Percentiles rank a stretch among this genome's conserved stretches.
Evolutionary conservation across 2,888 invertebrate species (phyloP).

Genomic region (Habroteleia sp.): DNA sequence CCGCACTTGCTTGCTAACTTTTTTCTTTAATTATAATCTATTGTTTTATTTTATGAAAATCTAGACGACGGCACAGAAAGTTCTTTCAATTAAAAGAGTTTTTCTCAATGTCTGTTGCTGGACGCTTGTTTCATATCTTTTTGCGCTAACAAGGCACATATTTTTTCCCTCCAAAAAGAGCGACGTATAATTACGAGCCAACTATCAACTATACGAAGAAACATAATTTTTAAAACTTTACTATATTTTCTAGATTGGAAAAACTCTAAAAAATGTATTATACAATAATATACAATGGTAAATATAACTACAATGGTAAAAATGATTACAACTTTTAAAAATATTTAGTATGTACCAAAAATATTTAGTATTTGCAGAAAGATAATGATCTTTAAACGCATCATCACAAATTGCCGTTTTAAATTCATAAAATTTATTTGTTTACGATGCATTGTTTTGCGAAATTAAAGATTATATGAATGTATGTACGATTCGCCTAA

Average conservation of each 20-base stretch:
- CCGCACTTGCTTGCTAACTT: slow-evolving; percentile 57
- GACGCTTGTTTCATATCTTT: slow-evolving; percentile 33
- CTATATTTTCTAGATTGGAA: too few relatives aligned
- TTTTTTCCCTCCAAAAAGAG: slow-evolving; percentile 4
- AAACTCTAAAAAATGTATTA: too few relatives aligned
- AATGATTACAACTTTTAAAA: too few relatives aligned
- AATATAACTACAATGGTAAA: too few relatives aligned
- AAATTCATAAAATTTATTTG: slow-evolving; percentile 1
- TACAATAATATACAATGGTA: too few relatives aligned
- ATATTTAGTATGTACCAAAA: too few relatives aligned
- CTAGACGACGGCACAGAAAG: slow-evolving; percentile 58
- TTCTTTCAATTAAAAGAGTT: slow-evolving; percentile 53
- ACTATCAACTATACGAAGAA: not conserved
- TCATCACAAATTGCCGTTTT: slow-evolving; percentile 32
- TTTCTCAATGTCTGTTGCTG: slow-evolving; percentile 41
- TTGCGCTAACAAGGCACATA: slow-evolving; percentile 15
- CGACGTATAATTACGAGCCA: not conserved
- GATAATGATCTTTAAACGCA: slow-evolving; percentile 21
- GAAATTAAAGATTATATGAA: too few relatives aligned
- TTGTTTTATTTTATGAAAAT: slow-evolving; percentile 63
- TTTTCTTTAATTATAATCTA: slow-evolving; percentile 63
- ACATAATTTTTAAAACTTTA: too few relatives aligned
- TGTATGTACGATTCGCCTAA: too few relatives aligned
- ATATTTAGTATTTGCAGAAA: slow-evolving; percentile 38
- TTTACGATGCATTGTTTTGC: slow-evolving; percentile 12